Base-by-base conservation (phyloP, 2,888 invertebrate genomes). In the Margaritifera margaritifera region DNA sequence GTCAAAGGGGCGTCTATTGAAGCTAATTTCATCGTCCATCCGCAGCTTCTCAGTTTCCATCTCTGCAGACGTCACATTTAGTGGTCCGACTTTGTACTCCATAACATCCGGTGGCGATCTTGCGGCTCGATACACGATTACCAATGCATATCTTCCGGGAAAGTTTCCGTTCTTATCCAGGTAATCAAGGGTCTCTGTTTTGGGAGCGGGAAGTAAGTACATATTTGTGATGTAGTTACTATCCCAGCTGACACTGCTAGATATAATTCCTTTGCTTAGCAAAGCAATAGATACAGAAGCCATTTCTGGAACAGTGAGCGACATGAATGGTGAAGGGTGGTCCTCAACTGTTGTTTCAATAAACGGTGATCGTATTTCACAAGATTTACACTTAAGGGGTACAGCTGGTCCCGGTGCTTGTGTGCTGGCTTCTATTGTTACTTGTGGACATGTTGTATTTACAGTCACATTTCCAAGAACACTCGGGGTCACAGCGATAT, bases 21-120 rank as follows among this genome's bases (percentile, higher is more conserved):
- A 74, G 60, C 61, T 55, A 19, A 80, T 63, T 59, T 75, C 77
- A 3, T 74, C 77, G 25, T 74, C 71, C 20, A 27, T 24, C 6
- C 62, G 27, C 6, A 72, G 62, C 22, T 70, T 54, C 52, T 65
- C 64, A 18, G 72, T 64, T 31, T 19, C 31, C 19, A 75, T 68
- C 6, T 63, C 56, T 15, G 55, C 63, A 1, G 55, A 19, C 18
- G 64, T 51, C 25, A 65, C 66, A 55, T 71, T 69, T 2, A 80
- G 56, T 3, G 80, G 78, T 51, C 80, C 80, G 8, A 80, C 71
- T 59, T 72, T 72, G 59, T 79, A 80, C 55, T 77, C 77, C 74
- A 76, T 77, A 25, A 80, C 53, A 61, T 77, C 74, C 18, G 75
- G 72, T 4, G 64, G 55, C 15, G 52, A 27, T 52, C 22, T 20